Base-by-base conservation (phyloP, 2,888 invertebrate genomes). In the Caenorhabditis zanzibari region DNA sequence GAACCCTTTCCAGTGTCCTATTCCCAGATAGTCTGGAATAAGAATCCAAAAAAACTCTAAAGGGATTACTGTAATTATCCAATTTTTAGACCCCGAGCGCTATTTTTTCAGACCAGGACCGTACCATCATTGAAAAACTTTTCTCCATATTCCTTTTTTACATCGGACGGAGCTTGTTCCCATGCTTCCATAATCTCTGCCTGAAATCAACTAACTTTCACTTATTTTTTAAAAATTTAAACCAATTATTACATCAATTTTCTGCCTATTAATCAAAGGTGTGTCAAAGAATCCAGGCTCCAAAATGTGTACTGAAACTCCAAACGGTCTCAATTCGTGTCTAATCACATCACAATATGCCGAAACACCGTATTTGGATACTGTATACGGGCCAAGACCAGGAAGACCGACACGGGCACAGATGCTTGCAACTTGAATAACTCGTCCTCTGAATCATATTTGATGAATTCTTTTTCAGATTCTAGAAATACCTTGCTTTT, bases 341-440 rank as follows among this genome's bases (percentile, higher is more conserved):
- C 91, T 86, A 59, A 92, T 86, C 6, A 87, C 87, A 72, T 92
- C 92, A 73, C 86, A 85, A 76, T 89, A 92, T 14, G 86, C 92
- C 52, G 88, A 88, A 38, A 90, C 89, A 16, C 90, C 92, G 64
- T 86, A 88, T 59, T 92, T 92, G 24, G 91, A 82, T 9, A 89
- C 88, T 2, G 89, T 88, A 68, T 92, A 92, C 5, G 92, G 91
- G 0, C 90, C 91, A 44, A 89, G 82, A 14, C 85, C 85, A 4
- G 89, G 86, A 24, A 88, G 92, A 2, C 92, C 90, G 14, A 93
- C 72, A n/a, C 92, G 86, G 4, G 92, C 93, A 83, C 92, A 92
- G 24, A 92, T 92, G 81, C 92, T 92, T 2, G 93, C 92, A 1
- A 93, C 91, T 76, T 92, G 93, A 5, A 93, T 88, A 22, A 93